Evolutionary conservation across 2,888 invertebrate species (phyloP), one percentile per base, ranked within the genome.

Genomic region (Latheticus oryzae): DNA sequence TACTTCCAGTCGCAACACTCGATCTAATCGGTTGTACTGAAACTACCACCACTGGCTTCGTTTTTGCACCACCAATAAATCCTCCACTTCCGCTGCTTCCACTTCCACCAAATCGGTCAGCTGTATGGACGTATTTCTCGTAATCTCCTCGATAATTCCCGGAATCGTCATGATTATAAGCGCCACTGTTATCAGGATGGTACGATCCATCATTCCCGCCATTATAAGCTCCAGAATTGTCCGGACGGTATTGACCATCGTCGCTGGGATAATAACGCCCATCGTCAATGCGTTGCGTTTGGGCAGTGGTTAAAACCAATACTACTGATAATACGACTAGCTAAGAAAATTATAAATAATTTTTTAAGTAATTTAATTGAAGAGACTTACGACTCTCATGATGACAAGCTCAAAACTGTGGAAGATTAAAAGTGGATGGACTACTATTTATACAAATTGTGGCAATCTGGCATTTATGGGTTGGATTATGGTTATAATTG

Each of bases 71-170:
- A 3, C 35, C 28, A 15, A 16, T 8, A 8, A 17, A 45, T 8
- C 15, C 28, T 1, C 47, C 43, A 3, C 33, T 23, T 0, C 74
- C 79, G 13, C 78, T 71, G 23, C 50, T 42, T 26, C 56, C 52
- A 40, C 37, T 48, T 8, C 37, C 23, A 3, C 63, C 66, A 7
- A 42, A 42, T 11, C 17, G 15, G 9, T 42, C 42, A 8, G 42
- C 17, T 8, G 13, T 15, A 23, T 45, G 45, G 13, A 32, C 21
- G 28, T 58, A 59, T 33, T 51, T 50, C 5, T 57, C 66, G 9
- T 52, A 78, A 42, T 79, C 78, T 56, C 83, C 82, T 1, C 73
- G 45, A 67, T 83, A 83, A 0, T 80, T 80, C 3, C 80, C 80
- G 45, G 63, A 81, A 19, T 80, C 81, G 8, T 81, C 81, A 9